Evolutionary conservation across 2,113 vertebrate genomes (phyloP).

Genomic region (Cynopterus brachyotis): DNA sequence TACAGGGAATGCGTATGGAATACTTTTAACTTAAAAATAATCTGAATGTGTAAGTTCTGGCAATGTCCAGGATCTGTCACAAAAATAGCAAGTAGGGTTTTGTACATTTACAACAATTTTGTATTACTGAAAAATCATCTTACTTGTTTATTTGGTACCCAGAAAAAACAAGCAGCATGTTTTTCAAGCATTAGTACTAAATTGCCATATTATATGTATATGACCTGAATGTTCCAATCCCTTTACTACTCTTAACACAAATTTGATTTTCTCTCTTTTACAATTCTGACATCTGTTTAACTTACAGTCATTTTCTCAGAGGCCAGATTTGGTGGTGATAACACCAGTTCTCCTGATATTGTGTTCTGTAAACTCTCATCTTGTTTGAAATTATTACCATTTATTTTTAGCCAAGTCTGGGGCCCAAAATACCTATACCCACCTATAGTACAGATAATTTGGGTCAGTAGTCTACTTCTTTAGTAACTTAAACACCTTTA

Average conservation of each 20-base stretch:
- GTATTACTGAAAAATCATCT: neutral
- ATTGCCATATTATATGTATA: neutral
- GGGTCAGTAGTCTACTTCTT: neutral
- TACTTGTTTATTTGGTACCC: neutral
- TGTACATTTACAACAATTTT: slow-evolving; percentile 23
- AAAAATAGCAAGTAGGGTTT: neutral
- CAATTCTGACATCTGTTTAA: slow-evolving; percentile 2
- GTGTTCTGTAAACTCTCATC: neutral
- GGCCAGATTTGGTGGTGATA: neutral
- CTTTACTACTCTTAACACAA: neutral
- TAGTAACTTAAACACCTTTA: neutral
- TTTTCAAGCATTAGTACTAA: neutral
- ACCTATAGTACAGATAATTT: neutral
- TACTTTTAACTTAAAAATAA: slow-evolving; percentile 13
- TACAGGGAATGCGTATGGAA: neutral
- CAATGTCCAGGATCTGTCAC: neutral
- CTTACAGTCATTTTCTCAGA: slow-evolving; percentile 26
- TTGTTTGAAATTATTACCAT: slow-evolving; percentile 23
- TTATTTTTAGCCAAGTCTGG: neutral
- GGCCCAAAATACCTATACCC: neutral
- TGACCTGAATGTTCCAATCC: neutral
- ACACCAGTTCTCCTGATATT: slow-evolving; percentile 30
- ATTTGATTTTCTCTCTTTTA: neutral
- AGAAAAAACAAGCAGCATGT: neutral
- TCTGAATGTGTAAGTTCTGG: neutral